A percentile compares a stretch with the other conserved stretches of the same genome.
These are phyloP conservation scores for Syngnathus rostellatus DNA, from an alignment of 2,797 vertebrate species.

Conservation along the genomic window DNA sequence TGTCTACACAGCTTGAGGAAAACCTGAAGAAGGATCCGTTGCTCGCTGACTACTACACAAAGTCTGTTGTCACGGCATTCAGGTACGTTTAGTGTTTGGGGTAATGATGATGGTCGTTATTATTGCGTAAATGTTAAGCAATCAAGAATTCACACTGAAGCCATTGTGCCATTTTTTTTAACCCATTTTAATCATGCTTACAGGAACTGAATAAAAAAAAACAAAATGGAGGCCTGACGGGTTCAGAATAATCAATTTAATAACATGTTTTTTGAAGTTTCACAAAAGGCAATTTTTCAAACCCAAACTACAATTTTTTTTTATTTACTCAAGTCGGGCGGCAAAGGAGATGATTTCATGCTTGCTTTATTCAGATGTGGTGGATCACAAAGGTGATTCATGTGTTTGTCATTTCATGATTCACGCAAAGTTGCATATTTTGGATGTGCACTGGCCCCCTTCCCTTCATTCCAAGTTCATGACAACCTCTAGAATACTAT, in stretches of 20 bases:
- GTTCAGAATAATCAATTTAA: no score
- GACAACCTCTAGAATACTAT: neutral
- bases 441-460: neutral
- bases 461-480: neutral
- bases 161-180: neutral
- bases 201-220: neutral
- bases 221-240: neutral
- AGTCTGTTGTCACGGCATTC: slow-evolving; percentile 67
- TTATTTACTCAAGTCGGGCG: no score
- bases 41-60: slow-evolving; percentile 56
- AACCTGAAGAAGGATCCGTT: slow-evolving; percentile 52
- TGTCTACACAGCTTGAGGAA: slow-evolving; percentile 55
- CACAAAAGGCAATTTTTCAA: no score
- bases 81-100: slow-evolving; percentile 47
- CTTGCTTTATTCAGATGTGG: no score
- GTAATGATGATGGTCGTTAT: neutral
- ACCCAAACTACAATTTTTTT: no score
- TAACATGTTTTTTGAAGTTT: neutral
- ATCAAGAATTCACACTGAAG: neutral
- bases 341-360: no score
- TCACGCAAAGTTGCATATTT: neutral
- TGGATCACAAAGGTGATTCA: neutral
- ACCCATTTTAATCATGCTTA: neutral
- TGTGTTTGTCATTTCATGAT: neutral
- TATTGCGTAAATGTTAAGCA: neutral